Base-by-base conservation (phyloP, 2,888 invertebrate genomes). In the Drosophila meridiana region DNA sequence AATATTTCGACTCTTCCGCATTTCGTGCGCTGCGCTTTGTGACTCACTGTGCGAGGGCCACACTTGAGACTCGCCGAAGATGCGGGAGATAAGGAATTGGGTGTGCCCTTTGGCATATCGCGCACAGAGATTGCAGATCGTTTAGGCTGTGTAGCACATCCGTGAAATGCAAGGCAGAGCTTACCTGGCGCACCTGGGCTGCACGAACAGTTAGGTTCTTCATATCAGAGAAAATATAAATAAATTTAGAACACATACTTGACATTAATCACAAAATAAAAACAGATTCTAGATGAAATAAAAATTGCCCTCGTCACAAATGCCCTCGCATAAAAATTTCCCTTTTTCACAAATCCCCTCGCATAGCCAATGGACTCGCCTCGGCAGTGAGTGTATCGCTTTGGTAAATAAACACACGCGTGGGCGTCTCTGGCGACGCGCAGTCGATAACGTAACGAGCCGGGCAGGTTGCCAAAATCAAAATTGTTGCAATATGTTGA, bases 391-490 rank as follows among this genome's bases (percentile, higher is more conserved):
- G 73, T 43, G 81, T 67, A 67, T 52, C 60, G n/a, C 45, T 26
- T 69, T 69, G 80, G 83, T 83, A 83, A 85, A 85, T 85, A 86
- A 84, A 82, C 66, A 63, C 64, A 71, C 55, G 83, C 76, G 87
- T 84, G 74, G 83, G 87, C 73, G 84, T 69, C 73, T 62, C 63
- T 76, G 78, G 76, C 81, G 72, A 73, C 73, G 76, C 70, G 70
- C 75, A 73, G 73, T 72, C 79, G 79, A 82, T 82, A 87, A 73
- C 81, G 85, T 73, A 85, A 85, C 73, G 71, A 76, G 83, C 69
- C 85, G 80, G 85, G 85, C 85, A 86, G 71, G 71, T 80, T 83
- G 85, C 85, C 85, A 86, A 86, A 77, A 78, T 73, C 85, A 83
- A 86, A 77, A 78, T 76, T 78, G 80, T 78, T 79, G 85, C 82